phyloP scores from a whole-genome alignment of 2,888 invertebrate species.

The Gymnocheta viridis region DNA sequence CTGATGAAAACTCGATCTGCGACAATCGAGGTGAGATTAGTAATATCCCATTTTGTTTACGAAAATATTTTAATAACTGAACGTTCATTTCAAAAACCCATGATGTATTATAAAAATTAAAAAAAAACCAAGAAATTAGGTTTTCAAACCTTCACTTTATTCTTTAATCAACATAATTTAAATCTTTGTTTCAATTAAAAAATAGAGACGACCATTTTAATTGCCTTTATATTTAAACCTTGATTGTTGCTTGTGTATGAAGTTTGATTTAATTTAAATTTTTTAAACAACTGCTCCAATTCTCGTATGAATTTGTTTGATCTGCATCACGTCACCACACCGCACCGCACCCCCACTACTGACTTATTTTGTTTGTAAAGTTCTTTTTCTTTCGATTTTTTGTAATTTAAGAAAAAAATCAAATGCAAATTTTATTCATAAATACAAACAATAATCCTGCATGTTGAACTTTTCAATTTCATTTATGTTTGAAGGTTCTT shows the following conservation, averaged over 20 bases:
- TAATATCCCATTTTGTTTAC: no score
- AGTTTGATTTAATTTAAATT: background rate
- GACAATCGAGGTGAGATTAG: no score
- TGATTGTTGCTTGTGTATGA: background rate
- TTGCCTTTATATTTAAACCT: background rate
- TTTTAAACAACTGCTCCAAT: background rate
- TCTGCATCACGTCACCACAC: background rate
- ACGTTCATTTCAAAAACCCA: no score
- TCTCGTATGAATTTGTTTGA: background rate
- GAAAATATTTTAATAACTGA: no score
- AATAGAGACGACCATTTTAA: background rate
- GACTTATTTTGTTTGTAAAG: background rate
- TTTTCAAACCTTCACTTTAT: no score
- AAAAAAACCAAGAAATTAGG: no score
- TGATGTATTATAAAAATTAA: no score
- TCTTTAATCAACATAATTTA: no score
- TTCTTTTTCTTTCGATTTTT: background rate
- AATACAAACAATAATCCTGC: constrained; percentile 40
- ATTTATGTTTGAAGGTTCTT: background rate
- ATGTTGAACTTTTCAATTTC: constrained; percentile 4
- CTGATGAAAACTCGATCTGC: no score
- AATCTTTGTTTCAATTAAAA: background rate
- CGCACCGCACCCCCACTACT: constrained; percentile 16
- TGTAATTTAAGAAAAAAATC: constrained; percentile 9
- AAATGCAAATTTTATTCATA: constrained; percentile 64